Conservation (phyloP, 1,140 invertebrate genomes). For the Ostrea edulis region DNA sequence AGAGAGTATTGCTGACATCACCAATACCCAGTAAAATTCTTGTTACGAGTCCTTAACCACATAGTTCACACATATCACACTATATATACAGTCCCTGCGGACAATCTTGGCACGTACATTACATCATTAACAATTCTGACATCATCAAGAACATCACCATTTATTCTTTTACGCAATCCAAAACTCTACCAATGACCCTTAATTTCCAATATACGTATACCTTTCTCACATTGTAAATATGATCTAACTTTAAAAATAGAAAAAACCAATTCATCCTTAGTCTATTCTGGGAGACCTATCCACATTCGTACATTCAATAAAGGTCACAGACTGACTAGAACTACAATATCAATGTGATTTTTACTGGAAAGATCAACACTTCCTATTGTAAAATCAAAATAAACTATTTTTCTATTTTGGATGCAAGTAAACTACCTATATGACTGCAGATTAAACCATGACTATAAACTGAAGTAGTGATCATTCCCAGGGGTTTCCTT, state of each 20-base stretch:
- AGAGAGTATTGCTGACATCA: too few relatives aligned
- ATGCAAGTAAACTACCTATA: neutral
- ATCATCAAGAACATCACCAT: neutral
- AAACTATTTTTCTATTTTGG: neutral
- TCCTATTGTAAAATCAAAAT: neutral
- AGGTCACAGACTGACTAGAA: neutral
- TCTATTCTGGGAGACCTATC: neutral
- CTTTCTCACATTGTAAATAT: neutral
- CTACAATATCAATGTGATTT: neutral
- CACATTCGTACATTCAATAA: neutral
- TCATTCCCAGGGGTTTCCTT: neutral
- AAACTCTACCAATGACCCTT: neutral
- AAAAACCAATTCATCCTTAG: neutral
- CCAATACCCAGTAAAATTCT: too few relatives aligned
- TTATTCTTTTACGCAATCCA: slow-evolving; percentile 2
- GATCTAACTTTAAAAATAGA: neutral
- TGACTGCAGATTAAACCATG: neutral
- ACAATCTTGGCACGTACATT: neutral
- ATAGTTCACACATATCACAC: too few relatives aligned
- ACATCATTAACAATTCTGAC: slow-evolving; percentile 21
- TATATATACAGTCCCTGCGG: neutral
- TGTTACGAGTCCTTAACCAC: too few relatives aligned
- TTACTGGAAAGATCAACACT: neutral
- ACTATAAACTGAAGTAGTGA: neutral
- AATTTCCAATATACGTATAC: neutral